phyloP scores from a whole-genome alignment of 2,113 vertebrate genomes.

The Cairina moschata region DNA sequence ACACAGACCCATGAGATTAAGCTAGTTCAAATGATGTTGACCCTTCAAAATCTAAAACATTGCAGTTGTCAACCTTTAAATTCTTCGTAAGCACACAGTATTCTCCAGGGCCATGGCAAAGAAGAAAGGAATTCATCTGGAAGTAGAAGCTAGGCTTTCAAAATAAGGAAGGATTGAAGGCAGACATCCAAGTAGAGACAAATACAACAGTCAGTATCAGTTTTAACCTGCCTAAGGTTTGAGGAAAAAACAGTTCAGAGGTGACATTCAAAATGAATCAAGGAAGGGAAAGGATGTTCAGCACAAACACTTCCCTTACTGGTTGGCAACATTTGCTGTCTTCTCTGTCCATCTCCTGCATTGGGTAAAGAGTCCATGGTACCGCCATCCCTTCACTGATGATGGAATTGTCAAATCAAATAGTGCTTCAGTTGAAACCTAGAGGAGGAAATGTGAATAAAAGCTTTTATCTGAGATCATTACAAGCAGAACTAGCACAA shows the following conservation, averaged over 20 bases:
- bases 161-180: background rate
- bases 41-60: constrained; percentile 2
- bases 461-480: background rate
- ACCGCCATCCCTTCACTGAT: background rate
- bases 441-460: background rate
- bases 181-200: background rate
- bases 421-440: background rate
- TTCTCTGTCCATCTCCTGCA: background rate
- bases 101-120: background rate
- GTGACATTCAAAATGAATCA: background rate
- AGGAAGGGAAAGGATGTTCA: background rate
- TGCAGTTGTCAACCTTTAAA: background rate
- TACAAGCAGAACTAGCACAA: background rate
- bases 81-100: background rate
- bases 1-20: background rate
- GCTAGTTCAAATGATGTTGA: constrained; percentile 27
- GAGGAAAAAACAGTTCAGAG: background rate
- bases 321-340: background rate
- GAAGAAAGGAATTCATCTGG: background rate
- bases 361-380: background rate
- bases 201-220: background rate
- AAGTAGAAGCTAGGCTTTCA: constrained; percentile 5
- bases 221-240: background rate
- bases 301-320: background rate
- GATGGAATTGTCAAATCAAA: background rate